A percentile compares a stretch with the other conserved stretches of the same genome.
phyloP scores from a whole-genome alignment of 2,888 invertebrate species.

The Acrocyrtus sp. region DNA sequence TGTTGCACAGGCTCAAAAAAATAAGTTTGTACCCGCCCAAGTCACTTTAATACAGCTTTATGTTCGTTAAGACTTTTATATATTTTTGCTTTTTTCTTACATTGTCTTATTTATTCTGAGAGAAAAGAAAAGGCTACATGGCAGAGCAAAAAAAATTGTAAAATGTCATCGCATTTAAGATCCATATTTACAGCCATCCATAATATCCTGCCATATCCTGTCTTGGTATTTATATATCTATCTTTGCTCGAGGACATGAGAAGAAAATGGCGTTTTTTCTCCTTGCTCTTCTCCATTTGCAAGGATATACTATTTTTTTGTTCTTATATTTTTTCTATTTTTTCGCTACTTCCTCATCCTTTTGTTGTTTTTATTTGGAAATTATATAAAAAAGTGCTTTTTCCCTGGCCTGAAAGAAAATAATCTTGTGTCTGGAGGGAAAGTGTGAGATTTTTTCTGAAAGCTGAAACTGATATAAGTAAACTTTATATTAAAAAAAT shows the following conservation, averaged over 20 bases:
- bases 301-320: too few species aligned
- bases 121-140: not conserved
- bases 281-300: slow-evolving; percentile 1
- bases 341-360: too few species aligned
- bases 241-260: slow-evolving; percentile 17
- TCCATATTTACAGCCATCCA: slow-evolving; percentile 52
- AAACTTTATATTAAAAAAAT: not conserved
- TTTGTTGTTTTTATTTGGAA: too few species aligned
- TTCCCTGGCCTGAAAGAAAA: too few species aligned
- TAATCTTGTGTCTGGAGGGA: not conserved
- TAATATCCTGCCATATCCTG: slow-evolving; percentile 30
- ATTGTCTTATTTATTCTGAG: slow-evolving; percentile 52
- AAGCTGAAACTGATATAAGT: not conserved
- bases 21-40: slow-evolving; percentile 21
- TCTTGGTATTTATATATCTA: too few species aligned
- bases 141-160: slow-evolving; percentile 49
- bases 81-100: slow-evolving; percentile 20
- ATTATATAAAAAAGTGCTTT: too few species aligned
- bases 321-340: not conserved
- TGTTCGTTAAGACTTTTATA: slow-evolving; percentile 39
- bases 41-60: slow-evolving; percentile 51
- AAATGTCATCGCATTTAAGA: slow-evolving; percentile 54
- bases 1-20: slow-evolving; percentile 29
- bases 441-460: too few species aligned
- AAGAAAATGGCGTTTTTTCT: slow-evolving; percentile 25